Conservation (phyloP, 2,888 invertebrate species). For the Xanthorhoe spadicearia region DNA sequence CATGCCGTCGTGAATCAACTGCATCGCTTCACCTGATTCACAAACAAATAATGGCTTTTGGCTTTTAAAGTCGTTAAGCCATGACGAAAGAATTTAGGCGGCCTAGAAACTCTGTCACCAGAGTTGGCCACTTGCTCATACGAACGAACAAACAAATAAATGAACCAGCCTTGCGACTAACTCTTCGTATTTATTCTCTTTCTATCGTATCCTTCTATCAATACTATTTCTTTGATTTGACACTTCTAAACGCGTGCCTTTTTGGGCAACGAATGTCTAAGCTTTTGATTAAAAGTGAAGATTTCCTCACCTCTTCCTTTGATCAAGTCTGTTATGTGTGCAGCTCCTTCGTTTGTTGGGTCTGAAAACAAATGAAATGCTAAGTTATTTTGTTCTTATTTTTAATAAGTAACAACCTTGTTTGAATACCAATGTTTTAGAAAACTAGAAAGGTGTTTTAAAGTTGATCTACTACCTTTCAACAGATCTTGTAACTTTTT, state of each 20-base stretch:
- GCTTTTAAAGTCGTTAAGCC: too few species aligned
- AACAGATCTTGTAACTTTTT: conserved; percentile 55
- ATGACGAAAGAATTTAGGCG: too few species aligned
- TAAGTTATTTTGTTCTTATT: too few species aligned
- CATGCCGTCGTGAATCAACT: conserved; percentile 55
- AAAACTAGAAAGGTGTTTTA: background rate
- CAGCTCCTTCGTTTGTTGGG: conserved; percentile 59
- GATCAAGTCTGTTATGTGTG: conserved; percentile 59
- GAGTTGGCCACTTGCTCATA: too few species aligned
- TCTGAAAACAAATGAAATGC: conserved; percentile 46
- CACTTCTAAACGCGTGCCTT: too few species aligned
- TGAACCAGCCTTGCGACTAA: too few species aligned
- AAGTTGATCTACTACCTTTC: conserved; percentile 50
- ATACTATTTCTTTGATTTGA: background rate
- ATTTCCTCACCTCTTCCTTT: conserved; percentile 60
- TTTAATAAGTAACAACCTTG: too few species aligned
- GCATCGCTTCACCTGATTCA: conserved; percentile 60
- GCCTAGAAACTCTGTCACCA: too few species aligned
- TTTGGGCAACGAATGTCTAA: too few species aligned
- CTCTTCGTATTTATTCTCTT: too few species aligned
- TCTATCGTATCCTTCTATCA: background rate
- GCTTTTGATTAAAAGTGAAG: background rate
- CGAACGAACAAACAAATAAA: too few species aligned
- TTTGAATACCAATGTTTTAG: too few species aligned
- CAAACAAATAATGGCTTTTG: background rate